A percentile compares a stretch with the other conserved stretches of the same genome.
phyloP scores from a whole-genome alignment of 2,113 vertebrate species.

The Penelope pileata region DNA sequence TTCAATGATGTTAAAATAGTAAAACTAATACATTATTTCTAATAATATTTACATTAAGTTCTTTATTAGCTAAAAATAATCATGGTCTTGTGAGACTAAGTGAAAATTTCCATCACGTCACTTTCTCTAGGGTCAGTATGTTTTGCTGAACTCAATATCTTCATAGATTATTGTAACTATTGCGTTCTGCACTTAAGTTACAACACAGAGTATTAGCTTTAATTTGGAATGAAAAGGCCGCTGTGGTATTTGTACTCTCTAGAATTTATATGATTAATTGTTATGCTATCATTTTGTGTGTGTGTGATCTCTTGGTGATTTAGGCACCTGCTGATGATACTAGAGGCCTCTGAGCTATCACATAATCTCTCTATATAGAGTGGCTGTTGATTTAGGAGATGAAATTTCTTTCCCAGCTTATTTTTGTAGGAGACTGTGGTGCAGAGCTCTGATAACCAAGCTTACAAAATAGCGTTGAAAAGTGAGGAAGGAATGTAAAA shows the following conservation, averaged over 20 bases:
- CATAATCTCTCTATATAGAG: background rate
- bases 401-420: background rate
- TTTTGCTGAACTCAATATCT: background rate
- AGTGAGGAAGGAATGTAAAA: background rate
- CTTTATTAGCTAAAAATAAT: background rate
- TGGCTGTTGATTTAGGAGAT: background rate
- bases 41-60: background rate
- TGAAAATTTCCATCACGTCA: background rate
- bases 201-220: background rate
- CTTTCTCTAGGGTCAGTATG: background rate
- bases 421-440: background rate
- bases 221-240: background rate
- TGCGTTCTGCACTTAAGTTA: background rate
- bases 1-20: background rate
- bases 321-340: too few species aligned
- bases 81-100: background rate
- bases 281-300: too few species aligned
- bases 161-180: background rate
- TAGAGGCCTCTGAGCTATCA: background rate
- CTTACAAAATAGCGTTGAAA: background rate
- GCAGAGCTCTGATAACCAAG: background rate
- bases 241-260: background rate
- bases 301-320: too few species aligned
- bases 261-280: background rate
- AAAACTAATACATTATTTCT: background rate